These are phyloP conservation scores for Heterodera carotae DNA, from an alignment of 1,140 invertebrate genomes.

Conservation along the genomic window DNA sequence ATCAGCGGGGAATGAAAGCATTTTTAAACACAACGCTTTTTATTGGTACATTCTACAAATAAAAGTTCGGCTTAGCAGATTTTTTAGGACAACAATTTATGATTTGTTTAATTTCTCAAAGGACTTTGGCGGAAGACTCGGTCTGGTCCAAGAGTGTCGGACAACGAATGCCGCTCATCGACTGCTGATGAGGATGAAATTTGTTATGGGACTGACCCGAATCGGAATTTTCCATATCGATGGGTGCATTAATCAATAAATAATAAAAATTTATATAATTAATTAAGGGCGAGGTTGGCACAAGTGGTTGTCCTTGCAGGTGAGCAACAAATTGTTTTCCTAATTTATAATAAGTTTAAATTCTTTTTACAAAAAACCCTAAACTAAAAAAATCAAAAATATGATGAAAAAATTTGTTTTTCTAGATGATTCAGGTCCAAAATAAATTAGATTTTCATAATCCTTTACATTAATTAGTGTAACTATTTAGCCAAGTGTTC, in stretches of 20 bases:
- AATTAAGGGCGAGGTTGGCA: slow-evolving; percentile 40
- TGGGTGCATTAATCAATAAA: slow-evolving; percentile 53
- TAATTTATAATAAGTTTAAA: too few species aligned
- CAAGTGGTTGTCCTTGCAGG: slow-evolving; percentile 47
- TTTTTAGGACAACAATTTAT: too few species aligned
- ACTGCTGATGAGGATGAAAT: not conserved
- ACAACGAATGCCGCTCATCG: not conserved
- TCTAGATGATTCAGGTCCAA: too few species aligned
- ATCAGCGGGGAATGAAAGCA: too few species aligned
- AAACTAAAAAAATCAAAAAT: too few species aligned
- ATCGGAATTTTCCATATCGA: slow-evolving; percentile 67
- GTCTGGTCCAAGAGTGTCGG: slow-evolving; percentile 33
- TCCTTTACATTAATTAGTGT: not conserved
- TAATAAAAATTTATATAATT: not conserved
- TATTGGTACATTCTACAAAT: too few species aligned
- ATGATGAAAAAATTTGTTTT: too few species aligned
- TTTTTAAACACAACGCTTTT: too few species aligned
- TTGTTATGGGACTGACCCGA: slow-evolving; percentile 67
- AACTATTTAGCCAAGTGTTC: slow-evolving; percentile 50
- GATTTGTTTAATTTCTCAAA: not conserved
- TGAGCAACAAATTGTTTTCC: too few species aligned
- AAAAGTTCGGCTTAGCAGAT: too few species aligned
- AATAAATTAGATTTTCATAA: not conserved
- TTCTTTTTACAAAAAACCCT: too few species aligned
- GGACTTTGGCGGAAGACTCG: slow-evolving; percentile 67